These are phyloP conservation scores for Hippocampus barbouri DNA, from an alignment of 2,113 vertebrate species.

Conservation along the genomic window DNA sequence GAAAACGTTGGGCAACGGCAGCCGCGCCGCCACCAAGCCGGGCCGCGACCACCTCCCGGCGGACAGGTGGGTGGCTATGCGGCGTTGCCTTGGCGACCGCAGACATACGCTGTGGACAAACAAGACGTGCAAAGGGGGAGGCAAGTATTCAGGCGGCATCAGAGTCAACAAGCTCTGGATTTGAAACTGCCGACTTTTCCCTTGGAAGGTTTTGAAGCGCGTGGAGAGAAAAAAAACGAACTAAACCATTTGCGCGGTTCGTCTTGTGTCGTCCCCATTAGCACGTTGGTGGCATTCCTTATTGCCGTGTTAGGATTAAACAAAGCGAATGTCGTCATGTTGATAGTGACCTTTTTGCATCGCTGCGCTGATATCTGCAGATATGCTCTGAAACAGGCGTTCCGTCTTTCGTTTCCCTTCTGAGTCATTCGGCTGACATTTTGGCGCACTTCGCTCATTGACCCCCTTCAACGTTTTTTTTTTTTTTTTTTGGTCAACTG, in stretches of 20 bases:
- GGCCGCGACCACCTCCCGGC: not conserved
- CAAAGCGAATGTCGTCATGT: slow-evolving; percentile 1
- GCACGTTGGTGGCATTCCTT: slow-evolving; percentile 50
- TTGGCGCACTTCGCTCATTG: too few relatives aligned
- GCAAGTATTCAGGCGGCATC: slow-evolving; percentile 57
- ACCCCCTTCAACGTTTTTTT: too few relatives aligned
- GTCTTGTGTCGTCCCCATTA: slow-evolving; percentile 42
- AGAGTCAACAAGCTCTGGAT: slow-evolving; percentile 44
- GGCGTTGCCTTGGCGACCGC: slow-evolving; percentile 55
- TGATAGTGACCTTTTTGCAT: slow-evolving; percentile 2
- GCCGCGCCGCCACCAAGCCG: too few relatives aligned
- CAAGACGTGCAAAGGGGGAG: slow-evolving; percentile 30
- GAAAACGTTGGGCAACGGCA: not conserved
- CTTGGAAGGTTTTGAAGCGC: slow-evolving; percentile 36
- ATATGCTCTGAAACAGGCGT: not conserved
- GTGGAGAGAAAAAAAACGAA: slow-evolving; percentile 15
- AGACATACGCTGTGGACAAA: slow-evolving; percentile 55
- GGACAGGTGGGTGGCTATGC: slow-evolving; percentile 13
- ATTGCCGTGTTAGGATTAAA: slow-evolving; percentile 11
- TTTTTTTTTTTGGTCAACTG: too few relatives aligned
- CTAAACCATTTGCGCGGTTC: slow-evolving; percentile 12
- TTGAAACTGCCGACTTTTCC: slow-evolving; percentile 22
- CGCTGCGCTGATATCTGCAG: not conserved
- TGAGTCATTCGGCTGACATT: too few relatives aligned
- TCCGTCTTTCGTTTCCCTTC: too few relatives aligned